These are phyloP conservation scores for Gibbula magus DNA, from an alignment of 2,888 invertebrate species.

Conservation along the genomic window DNA sequence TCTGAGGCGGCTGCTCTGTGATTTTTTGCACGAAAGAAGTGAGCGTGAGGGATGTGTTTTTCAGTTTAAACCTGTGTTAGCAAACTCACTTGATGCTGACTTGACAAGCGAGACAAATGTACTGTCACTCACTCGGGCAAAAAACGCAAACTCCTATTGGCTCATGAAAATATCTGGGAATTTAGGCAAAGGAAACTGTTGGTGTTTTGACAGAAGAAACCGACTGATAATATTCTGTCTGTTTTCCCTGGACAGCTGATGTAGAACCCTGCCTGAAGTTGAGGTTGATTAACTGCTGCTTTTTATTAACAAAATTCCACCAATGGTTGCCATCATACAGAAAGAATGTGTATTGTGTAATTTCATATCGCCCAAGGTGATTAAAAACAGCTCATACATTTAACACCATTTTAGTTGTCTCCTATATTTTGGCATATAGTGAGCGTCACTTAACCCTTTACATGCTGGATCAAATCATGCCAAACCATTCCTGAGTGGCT, in stretches of 20 bases:
- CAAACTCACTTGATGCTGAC: not conserved
- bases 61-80: not conserved
- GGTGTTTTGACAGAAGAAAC: not conserved
- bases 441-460: too few relatives aligned
- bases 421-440: too few relatives aligned
- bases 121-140: not conserved
- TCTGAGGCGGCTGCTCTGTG: not conserved
- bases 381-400: too few relatives aligned
- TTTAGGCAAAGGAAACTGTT: not conserved
- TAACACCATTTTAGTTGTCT: too few relatives aligned
- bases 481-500: too few relatives aligned
- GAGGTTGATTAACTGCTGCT: too few relatives aligned
- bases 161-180: conserved; percentile 2
- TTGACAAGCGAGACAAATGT: conserved; percentile 3
- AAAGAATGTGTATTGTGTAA: too few relatives aligned
- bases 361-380: too few relatives aligned
- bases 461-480: too few relatives aligned
- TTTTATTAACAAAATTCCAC: too few relatives aligned
- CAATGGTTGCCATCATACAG: too few relatives aligned
- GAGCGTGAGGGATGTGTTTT: not conserved
- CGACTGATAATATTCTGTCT: not conserved
- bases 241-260: not conserved
- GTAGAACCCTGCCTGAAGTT: not conserved
- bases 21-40: not conserved
- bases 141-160: not conserved